Conservation (phyloP, 2,888 invertebrate species). For the Tipula confusa region DNA sequence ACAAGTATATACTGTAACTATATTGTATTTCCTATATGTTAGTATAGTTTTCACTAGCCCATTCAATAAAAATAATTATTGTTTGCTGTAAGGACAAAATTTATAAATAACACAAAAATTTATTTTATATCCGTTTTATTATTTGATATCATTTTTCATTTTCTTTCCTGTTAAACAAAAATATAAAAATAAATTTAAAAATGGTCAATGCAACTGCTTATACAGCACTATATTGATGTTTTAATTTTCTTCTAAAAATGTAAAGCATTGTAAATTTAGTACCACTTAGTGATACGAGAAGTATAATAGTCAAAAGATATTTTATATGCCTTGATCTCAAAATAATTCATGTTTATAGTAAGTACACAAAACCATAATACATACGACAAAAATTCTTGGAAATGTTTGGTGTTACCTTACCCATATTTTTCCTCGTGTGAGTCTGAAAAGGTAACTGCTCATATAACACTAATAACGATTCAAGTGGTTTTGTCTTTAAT, state of each 20-base stretch:
- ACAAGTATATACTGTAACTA: not conserved
- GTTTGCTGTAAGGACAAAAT: not conserved
- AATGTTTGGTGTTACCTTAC: not conserved
- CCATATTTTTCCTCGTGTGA: not conserved
- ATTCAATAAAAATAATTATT: constrained; percentile 1
- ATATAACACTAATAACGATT: not conserved
- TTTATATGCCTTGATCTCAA: not conserved
- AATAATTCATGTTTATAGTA: not conserved
- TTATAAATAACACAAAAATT: not conserved
- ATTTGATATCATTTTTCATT: not conserved
- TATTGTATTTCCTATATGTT: not conserved
- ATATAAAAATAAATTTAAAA: not conserved
- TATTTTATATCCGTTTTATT: not conserved
- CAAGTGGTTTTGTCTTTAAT: constrained; percentile 7
- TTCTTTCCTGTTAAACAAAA: not conserved
- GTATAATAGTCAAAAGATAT: not conserved
- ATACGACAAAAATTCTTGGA: not conserved
- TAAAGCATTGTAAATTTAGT: not conserved
- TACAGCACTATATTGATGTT: not conserved
- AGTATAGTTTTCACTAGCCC: not conserved
- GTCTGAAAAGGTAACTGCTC: not conserved
- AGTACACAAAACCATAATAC: not conserved
- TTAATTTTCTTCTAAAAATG: not conserved
- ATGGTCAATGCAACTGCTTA: not conserved
- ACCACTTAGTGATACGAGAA: not conserved